These are phyloP conservation scores for Bufotes viridis DNA, from an alignment of 2,797 vertebrate species.

Conservation along the genomic window DNA sequence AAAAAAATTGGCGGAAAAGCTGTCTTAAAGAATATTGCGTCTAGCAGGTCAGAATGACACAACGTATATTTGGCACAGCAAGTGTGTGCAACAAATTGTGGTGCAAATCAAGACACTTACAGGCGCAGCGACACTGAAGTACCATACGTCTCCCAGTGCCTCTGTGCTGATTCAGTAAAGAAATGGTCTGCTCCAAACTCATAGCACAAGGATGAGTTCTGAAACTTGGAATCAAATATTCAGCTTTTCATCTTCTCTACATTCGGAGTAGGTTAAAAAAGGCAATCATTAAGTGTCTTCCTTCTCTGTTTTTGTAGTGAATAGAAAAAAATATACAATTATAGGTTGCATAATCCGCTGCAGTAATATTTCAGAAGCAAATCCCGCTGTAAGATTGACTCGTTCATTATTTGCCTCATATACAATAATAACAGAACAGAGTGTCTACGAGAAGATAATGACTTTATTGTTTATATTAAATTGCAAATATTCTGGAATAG, in stretches of 20 bases:
- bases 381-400: constrained; percentile 14
- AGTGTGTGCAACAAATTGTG: too few relatives aligned
- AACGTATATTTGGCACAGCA: too few relatives aligned
- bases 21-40: too few relatives aligned
- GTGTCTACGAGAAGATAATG: not conserved
- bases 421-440: not conserved
- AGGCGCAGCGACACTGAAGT: too few relatives aligned
- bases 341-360: constrained; percentile 31
- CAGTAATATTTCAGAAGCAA: constrained; percentile 15
- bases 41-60: too few relatives aligned
- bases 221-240: constrained; percentile 37
- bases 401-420: not conserved
- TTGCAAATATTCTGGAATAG: not conserved
- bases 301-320: not conserved
- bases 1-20: too few relatives aligned
- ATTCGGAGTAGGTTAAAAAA: constrained; percentile 22
- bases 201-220: constrained; percentile 37
- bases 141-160: not conserved
- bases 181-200: constrained; percentile 43
- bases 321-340: constrained; percentile 12
- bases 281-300: constrained; percentile 35
- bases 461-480: constrained; percentile 6
- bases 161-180: not conserved
- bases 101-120: too few relatives aligned
- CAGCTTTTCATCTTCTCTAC: constrained; percentile 48